phyloP scores from a whole-genome alignment of 2,797 vertebrate species.

The Podarcis siculus region DNA sequence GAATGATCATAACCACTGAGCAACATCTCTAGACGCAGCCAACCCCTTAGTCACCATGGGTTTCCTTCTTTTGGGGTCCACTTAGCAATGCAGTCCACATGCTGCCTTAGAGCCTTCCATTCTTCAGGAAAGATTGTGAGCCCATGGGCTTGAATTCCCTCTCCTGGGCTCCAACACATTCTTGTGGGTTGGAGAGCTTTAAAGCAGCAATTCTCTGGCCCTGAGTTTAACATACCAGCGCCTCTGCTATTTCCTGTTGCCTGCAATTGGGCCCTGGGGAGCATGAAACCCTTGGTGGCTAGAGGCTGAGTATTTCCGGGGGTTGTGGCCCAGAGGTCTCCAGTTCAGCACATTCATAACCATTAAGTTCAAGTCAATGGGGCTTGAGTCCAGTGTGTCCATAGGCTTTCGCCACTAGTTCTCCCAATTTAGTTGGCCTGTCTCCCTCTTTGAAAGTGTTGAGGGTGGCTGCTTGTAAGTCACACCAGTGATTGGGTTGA shows the following conservation, averaged over 20 bases:
- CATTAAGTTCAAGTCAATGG: not conserved
- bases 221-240: not conserved
- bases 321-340: not conserved
- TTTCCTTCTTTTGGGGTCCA: too few relatives aligned
- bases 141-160: not conserved
- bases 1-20: too few relatives aligned
- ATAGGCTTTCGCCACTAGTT: not conserved
- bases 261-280: not conserved
- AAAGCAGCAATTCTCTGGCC: too few relatives aligned
- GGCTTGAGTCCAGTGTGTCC: not conserved
- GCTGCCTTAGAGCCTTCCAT: too few relatives aligned
- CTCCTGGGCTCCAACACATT: not conserved
- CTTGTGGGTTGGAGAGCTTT: not conserved
- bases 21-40: too few relatives aligned
- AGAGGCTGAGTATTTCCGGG: not conserved
- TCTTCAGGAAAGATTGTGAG: not conserved
- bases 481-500: not conserved
- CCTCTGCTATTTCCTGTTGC: not conserved
- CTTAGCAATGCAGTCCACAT: too few relatives aligned
- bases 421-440: not conserved
- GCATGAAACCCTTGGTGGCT: not conserved
- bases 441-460: not conserved
- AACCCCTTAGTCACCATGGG: too few relatives aligned
- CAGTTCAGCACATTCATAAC: not conserved
- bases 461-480: not conserved